Conservation (phyloP, 2,113 vertebrate species). For the Ctenomys sociabilis region DNA sequence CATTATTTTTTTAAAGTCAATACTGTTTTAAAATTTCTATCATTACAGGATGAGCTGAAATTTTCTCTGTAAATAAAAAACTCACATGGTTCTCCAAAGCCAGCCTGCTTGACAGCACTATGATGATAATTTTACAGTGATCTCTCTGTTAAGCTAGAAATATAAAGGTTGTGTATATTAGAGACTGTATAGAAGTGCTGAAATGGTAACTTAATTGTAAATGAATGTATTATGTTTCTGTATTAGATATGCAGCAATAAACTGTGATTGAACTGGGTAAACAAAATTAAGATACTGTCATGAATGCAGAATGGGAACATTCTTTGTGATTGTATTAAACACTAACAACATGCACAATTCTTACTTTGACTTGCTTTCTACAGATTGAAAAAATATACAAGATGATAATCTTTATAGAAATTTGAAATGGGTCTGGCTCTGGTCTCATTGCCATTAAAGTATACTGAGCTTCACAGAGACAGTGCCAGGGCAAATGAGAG, state of each 20-base stretch:
- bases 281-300: neutral
- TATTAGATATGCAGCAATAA: neutral
- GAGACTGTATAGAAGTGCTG: neutral
- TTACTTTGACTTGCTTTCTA: neutral
- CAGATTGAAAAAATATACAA: neutral
- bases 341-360: neutral
- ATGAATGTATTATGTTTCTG: neutral
- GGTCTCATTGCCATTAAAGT: too few species aligned
- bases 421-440: neutral
- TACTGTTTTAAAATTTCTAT: neutral
- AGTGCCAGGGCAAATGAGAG: too few species aligned
- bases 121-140: neutral
- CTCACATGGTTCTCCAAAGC: neutral
- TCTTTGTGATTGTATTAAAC: neutral
- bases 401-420: neutral
- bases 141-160: neutral
- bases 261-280: accelerated
- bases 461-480: too few species aligned
- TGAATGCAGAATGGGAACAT: neutral
- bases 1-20: neutral
- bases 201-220: neutral
- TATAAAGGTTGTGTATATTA: neutral
- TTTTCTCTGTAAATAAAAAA: conserved; percentile 17
- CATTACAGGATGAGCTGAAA: neutral
- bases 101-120: neutral